phyloP scores from a whole-genome alignment of 37 sponge, comb jelly and placozoan genomes.

The Chondrilla cf. caribensis region DNA sequence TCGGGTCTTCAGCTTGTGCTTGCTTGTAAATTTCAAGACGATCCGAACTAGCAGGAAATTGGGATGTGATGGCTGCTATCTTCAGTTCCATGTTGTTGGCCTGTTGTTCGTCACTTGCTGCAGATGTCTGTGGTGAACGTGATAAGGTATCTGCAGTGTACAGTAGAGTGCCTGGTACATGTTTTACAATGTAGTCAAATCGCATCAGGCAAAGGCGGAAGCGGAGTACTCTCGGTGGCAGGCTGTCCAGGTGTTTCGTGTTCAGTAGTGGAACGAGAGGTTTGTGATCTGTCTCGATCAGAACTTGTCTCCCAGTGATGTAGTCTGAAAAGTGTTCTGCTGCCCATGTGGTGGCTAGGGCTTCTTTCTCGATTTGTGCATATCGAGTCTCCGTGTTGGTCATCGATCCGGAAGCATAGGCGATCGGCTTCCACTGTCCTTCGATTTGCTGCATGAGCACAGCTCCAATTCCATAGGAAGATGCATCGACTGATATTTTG shows the following conservation, averaged over 20 bases:
- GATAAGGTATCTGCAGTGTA: neutral
- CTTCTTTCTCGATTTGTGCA: slow-evolving; percentile 48
- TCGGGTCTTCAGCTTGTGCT: neutral
- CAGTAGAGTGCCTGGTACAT: slow-evolving; percentile 19
- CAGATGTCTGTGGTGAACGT: too few relatives aligned
- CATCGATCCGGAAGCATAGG: slow-evolving; percentile 31
- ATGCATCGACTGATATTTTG: slow-evolving; percentile 35
- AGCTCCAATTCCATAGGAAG: slow-evolving; percentile 48
- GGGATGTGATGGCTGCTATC: neutral
- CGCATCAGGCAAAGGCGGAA: slow-evolving; percentile 13
- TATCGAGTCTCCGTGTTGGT: slow-evolving; percentile 18
- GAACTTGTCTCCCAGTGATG: slow-evolving; percentile 13
- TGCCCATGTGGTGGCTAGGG: slow-evolving; percentile 28
- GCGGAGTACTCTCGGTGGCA: slow-evolving; percentile 5
- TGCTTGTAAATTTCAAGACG: neutral
- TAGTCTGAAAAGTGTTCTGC: slow-evolving; percentile 33
- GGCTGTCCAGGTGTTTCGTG: slow-evolving; percentile 3
- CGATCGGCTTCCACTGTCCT: slow-evolving; percentile 32
- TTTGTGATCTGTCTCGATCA: slow-evolving; percentile 27
- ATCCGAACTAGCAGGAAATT: neutral
- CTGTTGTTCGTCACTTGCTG: too few relatives aligned
- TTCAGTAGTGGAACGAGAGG: slow-evolving; percentile 12
- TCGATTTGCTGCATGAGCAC: slow-evolving; percentile 33
- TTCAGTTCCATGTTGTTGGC: too few relatives aligned
- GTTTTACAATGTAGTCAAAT: slow-evolving; percentile 1